Evolutionary conservation across 1,140 invertebrate species (phyloP).

Genomic region (Orius insidiosus): DNA sequence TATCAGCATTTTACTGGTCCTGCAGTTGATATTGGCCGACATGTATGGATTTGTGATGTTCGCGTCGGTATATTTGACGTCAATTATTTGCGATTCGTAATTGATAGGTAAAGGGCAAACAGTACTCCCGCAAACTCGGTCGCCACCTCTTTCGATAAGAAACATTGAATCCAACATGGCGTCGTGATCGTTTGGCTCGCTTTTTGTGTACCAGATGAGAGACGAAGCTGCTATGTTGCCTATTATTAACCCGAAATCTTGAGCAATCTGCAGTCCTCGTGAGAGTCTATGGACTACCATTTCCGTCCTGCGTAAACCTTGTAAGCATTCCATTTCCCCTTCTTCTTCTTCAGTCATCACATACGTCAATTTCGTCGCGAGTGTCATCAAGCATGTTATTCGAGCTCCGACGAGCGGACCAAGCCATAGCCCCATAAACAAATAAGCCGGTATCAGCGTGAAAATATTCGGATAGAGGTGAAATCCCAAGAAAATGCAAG

Average conservation of each 20-base stretch:
- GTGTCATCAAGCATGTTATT: constrained; percentile 36
- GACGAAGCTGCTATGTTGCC: constrained; percentile 31
- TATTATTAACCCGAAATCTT: constrained; percentile 36
- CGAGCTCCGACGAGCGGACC: constrained; percentile 36
- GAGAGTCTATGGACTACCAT: constrained; percentile 20
- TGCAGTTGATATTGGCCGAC: constrained; percentile 25
- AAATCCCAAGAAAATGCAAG: constrained; percentile 34
- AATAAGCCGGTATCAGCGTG: constrained; percentile 37
- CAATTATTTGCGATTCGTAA: background rate
- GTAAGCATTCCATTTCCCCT: constrained; percentile 19
- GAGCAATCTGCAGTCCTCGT: constrained; percentile 33
- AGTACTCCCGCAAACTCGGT: constrained; percentile 33
- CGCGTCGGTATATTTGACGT: constrained; percentile 1
- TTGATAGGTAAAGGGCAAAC: constrained; percentile 27
- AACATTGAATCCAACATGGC: constrained; percentile 22
- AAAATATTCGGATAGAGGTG: constrained; percentile 44
- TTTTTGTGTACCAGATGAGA: constrained; percentile 28
- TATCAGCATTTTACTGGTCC: constrained; percentile 29
- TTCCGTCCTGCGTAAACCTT: constrained; percentile 13
- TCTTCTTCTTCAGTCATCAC: constrained; percentile 35
- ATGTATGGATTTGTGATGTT: constrained; percentile 7
- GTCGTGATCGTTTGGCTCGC: constrained; percentile 9
- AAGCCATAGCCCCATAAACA: constrained; percentile 35
- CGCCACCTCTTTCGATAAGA: constrained; percentile 29
- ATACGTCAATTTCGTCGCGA: constrained; percentile 36